Evolutionary conservation across 2,797 vertebrate species (phyloP).

Genomic region (Anomalospiza imberbis): DNA sequence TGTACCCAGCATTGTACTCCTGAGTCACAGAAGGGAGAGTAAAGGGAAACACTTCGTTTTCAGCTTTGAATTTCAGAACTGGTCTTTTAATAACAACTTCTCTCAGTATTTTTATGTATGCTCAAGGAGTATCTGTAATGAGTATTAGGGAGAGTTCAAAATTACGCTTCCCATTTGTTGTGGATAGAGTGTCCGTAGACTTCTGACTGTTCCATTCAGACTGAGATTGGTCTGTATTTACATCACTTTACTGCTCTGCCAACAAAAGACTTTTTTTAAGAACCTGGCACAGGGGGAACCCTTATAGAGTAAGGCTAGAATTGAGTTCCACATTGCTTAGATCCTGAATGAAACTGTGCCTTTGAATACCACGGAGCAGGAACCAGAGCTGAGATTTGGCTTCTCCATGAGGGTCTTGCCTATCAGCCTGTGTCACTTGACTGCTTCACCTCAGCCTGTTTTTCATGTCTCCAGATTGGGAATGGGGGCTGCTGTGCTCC

Average conservation of each 20-base stretch:
- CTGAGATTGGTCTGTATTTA: not conserved
- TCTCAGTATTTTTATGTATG: not conserved
- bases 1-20: not conserved
- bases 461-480: fast-evolving
- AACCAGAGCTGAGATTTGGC: not conserved
- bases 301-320: not conserved
- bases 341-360: not conserved
- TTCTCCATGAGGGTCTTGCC: not conserved
- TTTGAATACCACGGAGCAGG: not conserved
- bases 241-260: not conserved
- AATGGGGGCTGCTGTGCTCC: not conserved
- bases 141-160: not conserved
- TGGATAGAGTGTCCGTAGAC: not conserved
- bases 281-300: not conserved
- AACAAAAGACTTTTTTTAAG: not conserved
- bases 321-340: not conserved
- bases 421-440: not conserved
- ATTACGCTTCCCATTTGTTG: not conserved
- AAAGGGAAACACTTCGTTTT: not conserved
- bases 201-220: not conserved
- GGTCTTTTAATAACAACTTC: not conserved
- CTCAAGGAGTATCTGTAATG: not conserved
- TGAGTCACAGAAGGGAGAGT: not conserved
- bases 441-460: not conserved
- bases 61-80: not conserved